These are phyloP conservation scores for Chanos chanos DNA, from an alignment of 2,797 vertebrate genomes.

Conservation along the genomic window DNA sequence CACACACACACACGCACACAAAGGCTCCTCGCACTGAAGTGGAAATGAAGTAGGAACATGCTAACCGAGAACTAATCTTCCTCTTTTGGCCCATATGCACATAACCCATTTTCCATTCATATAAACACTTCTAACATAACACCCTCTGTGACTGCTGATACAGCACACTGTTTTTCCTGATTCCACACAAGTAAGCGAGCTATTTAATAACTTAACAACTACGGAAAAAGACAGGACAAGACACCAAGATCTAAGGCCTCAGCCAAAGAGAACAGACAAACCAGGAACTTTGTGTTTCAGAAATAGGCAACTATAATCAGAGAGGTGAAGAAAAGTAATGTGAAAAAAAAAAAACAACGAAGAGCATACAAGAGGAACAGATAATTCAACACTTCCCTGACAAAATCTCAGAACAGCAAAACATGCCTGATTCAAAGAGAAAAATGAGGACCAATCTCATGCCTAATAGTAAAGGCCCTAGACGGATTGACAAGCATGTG, in stretches of 20 bases:
- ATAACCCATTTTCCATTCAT: no score
- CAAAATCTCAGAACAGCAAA: neutral
- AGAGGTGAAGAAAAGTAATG: conserved; percentile 35
- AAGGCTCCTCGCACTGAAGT: no score
- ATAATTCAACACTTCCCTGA: neutral
- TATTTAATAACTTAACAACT: no score
- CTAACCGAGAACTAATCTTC: no score
- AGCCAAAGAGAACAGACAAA: conserved; percentile 1
- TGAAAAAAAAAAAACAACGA: neutral
- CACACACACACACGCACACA: no score
- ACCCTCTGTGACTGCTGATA: neutral
- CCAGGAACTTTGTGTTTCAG: conserved; percentile 42
- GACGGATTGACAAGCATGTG: conserved; percentile 43
- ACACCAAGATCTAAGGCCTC: neutral
- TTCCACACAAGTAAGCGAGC: no score
- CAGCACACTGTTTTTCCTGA: no score
- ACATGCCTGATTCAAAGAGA: neutral
- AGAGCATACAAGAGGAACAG: neutral
- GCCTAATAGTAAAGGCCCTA: conserved; percentile 30
- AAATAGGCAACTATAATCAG: conserved; percentile 40
- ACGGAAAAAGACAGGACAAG: neutral
- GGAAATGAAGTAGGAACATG: no score
- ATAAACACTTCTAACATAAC: no score
- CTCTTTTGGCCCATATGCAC: no score
- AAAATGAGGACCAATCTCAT: conserved; percentile 37